A percentile compares a stretch with the other conserved stretches of the same genome.
These are phyloP conservation scores for Cairina moschata DNA, from an alignment of 2,113 vertebrate species.

Conservation along the genomic window DNA sequence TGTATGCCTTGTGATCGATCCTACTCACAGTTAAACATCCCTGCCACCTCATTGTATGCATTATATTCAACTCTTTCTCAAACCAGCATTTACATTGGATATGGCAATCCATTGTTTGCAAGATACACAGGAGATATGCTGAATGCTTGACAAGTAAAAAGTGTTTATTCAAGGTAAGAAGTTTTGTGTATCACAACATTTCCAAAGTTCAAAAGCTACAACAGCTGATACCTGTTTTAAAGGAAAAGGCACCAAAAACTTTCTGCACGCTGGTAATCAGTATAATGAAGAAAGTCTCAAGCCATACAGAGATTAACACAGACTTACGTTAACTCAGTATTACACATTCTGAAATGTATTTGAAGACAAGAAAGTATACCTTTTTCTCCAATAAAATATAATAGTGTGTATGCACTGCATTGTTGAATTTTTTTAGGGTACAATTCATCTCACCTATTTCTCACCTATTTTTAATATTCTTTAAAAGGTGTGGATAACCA, in stretches of 20 bases:
- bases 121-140: neutral
- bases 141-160: neutral
- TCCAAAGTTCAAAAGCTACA: neutral
- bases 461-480: neutral
- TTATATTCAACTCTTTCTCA: neutral
- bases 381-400: neutral
- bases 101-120: rapidly evolving
- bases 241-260: neutral
- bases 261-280: neutral
- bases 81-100: neutral
- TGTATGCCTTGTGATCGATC: neutral
- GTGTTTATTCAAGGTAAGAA: neutral
- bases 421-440: neutral
- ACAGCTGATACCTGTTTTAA: neutral
- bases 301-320: neutral
- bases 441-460: neutral
- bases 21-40: neutral
- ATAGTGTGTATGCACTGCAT: neutral
- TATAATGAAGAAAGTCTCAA: neutral
- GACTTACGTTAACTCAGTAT: neutral
- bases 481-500: neutral
- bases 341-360: neutral
- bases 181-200: neutral
- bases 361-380: neutral
- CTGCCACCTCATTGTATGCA: rapidly evolving